phyloP scores from a whole-genome alignment of 2,888 invertebrate species.

The Blastobasis adustella region DNA sequence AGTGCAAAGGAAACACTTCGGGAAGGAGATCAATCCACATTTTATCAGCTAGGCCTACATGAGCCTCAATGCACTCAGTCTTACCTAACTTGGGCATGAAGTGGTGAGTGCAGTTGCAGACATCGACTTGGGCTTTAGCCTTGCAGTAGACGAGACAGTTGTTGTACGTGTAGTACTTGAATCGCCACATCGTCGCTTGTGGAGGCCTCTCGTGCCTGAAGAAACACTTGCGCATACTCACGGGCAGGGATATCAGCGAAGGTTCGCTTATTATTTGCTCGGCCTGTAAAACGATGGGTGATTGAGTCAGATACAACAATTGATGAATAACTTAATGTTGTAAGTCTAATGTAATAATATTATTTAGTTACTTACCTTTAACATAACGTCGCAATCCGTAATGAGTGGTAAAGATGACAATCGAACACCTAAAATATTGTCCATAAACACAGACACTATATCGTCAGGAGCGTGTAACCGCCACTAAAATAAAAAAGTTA shows the following conservation, averaged over 20 bases:
- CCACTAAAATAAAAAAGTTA: slow-evolving; percentile 49
- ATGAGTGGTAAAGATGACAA: slow-evolving; percentile 29
- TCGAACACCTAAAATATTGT: slow-evolving; percentile 55
- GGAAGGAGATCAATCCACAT: too few relatives aligned
- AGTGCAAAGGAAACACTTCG: too few relatives aligned
- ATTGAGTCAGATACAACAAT: too few relatives aligned
- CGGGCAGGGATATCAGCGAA: slow-evolving; percentile 61
- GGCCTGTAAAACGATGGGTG: slow-evolving; percentile 48
- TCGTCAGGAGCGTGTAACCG: slow-evolving; percentile 76
- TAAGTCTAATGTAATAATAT: too few relatives aligned
- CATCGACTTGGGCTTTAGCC: slow-evolving; percentile 59
- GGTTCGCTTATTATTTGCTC: slow-evolving; percentile 76
- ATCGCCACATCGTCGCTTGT: slow-evolving; percentile 51
- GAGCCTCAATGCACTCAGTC: too few relatives aligned
- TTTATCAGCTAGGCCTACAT: too few relatives aligned
- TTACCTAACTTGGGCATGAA: slow-evolving; percentile 74
- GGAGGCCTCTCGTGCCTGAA: slow-evolving; percentile 70
- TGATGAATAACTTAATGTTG: background rate
- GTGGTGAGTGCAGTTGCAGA: slow-evolving; percentile 79
- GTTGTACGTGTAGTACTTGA: slow-evolving; percentile 73
- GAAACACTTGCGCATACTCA: slow-evolving; percentile 69
- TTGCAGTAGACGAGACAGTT: slow-evolving; percentile 76
- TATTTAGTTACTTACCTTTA: slow-evolving; percentile 36
- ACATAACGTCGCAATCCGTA: slow-evolving; percentile 42
- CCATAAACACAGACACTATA: slow-evolving; percentile 60